phyloP scores from a whole-genome alignment of 2,113 vertebrate species.

The Anarhynchus alexandrinus region DNA sequence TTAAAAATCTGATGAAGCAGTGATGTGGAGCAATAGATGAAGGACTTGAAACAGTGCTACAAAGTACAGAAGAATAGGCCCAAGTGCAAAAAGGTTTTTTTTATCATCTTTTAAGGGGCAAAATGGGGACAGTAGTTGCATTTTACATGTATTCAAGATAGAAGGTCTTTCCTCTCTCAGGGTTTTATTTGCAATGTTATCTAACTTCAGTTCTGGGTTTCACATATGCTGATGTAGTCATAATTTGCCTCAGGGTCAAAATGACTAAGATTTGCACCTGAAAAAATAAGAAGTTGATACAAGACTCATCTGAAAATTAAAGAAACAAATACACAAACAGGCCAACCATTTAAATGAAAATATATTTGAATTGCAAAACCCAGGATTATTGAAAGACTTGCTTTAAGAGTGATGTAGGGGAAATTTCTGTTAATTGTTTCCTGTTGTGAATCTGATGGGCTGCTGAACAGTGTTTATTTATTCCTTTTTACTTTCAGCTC shows the following conservation, averaged over 20 bases:
- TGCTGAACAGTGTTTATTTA: background rate
- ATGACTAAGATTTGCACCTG: background rate
- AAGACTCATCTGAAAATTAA: background rate
- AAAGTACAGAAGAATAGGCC: background rate
- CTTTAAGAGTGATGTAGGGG: background rate
- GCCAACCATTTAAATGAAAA: background rate
- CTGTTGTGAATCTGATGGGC: background rate
- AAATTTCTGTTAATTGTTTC: background rate
- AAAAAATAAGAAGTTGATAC: background rate
- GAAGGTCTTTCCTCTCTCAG: background rate
- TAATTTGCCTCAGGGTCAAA: background rate
- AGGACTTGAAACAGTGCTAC: background rate
- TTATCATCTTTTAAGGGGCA: background rate
- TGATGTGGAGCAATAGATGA: background rate
- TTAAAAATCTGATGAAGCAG: background rate
- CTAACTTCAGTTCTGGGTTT: background rate
- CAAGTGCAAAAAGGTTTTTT: background rate
- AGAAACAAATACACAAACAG: background rate
- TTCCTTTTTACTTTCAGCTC: background rate
- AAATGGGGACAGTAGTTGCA: background rate
- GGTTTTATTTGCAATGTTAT: background rate
- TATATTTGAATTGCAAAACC: background rate
- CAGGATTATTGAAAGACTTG: background rate
- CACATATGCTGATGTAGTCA: background rate
- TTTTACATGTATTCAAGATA: background rate